Evolutionary conservation across 2,888 invertebrate species (phyloP).

Genomic region (Lobophora halterata): DNA sequence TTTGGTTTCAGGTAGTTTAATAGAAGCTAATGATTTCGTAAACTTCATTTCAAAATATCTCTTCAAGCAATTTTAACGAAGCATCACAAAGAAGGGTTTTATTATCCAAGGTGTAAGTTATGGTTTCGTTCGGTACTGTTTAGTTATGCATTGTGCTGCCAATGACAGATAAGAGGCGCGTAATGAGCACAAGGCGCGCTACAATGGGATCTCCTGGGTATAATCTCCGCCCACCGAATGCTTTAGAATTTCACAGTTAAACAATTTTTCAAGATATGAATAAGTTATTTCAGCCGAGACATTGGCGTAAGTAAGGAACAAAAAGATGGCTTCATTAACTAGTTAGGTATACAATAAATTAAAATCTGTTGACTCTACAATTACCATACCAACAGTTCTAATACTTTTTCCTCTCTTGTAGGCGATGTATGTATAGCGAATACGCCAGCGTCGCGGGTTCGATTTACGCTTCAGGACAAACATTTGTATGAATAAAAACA

Average conservation of each 20-base stretch:
- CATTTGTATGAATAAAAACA: no score
- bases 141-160: conserved; percentile 60
- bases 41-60: conserved; percentile 3
- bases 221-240: conserved; percentile 38
- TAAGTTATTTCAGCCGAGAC: no score
- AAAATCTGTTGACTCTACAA: no score
- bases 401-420: no score
- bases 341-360: no score
- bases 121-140: conserved; percentile 58
- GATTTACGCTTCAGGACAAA: no score
- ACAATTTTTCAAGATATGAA: conserved; percentile 25
- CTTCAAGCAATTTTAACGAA: conserved; percentile 2
- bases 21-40: not conserved
- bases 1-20: not conserved
- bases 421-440: no score
- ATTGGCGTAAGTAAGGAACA: no score
- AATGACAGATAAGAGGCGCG: conserved; percentile 73
- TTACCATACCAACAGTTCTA: no score
- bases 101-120: conserved; percentile 53
- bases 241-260: conserved; percentile 25
- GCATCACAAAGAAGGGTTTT: conserved; percentile 39
- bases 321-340: no score
- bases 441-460: no score
- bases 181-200: conserved; percentile 57
- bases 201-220: conserved; percentile 54